Percentiles rank a stretch among this genome's conserved stretches.
Evolutionary conservation across 1,140 invertebrate genomes (phyloP).

Genomic region (Apis florea): DNA sequence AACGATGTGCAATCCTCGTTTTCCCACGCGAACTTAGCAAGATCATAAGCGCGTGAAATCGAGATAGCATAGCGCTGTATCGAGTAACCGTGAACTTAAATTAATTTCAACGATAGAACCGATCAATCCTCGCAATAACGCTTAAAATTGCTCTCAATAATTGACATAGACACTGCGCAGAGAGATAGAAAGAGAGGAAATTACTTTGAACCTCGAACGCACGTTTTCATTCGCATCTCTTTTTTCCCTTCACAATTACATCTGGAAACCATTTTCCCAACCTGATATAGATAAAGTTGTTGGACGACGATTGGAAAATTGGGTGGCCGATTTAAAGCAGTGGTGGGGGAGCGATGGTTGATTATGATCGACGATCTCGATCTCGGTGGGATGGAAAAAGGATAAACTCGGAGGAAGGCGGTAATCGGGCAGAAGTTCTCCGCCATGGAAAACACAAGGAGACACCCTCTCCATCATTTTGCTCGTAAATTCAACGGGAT

Average conservation of each 20-base stretch:
- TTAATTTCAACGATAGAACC: slow-evolving; percentile 17
- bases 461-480: slow-evolving; percentile 66
- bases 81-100: slow-evolving; percentile 4
- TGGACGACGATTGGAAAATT: neutral
- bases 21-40: slow-evolving; percentile 39
- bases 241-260: too few species aligned
- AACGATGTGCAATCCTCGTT: neutral
- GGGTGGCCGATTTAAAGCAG: neutral
- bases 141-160: neutral
- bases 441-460: slow-evolving; percentile 42
- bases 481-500: slow-evolving; percentile 66
- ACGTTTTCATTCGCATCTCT: too few species aligned
- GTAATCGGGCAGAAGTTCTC: slow-evolving; percentile 29
- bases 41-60: slow-evolving; percentile 40
- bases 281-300: too few species aligned
- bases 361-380: slow-evolving; percentile 23
- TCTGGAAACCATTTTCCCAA: too few species aligned
- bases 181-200: too few species aligned
- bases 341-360: neutral
- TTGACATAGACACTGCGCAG: too few species aligned
- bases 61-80: neutral
- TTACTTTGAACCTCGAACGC: neutral
- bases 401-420: slow-evolving; percentile 19
- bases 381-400: neutral
- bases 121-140: neutral